phyloP scores from a whole-genome alignment of 2,888 invertebrate species.

The Caenorhabditis doughertyi region DNA sequence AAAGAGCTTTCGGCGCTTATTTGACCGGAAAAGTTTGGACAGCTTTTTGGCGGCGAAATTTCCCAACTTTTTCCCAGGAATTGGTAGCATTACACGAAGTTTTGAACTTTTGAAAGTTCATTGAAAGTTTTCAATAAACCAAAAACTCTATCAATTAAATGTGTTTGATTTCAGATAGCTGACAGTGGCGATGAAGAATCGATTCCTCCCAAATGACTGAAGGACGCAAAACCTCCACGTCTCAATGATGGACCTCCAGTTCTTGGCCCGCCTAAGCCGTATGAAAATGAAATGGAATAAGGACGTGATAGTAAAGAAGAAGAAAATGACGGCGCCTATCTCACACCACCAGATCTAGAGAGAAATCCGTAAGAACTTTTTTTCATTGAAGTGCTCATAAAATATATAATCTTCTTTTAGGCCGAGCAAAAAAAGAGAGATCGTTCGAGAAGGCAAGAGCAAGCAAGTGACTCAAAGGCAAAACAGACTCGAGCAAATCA shows the following conservation, averaged over 20 bases:
- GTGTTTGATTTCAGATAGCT: neutral
- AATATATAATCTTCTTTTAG: neutral
- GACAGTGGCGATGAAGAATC: neutral
- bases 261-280: neutral
- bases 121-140: too few species aligned
- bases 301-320: neutral
- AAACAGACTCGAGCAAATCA: neutral
- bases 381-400: neutral
- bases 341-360: conserved; percentile 17
- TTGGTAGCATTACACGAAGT: too few species aligned
- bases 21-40: too few species aligned
- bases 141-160: too few species aligned
- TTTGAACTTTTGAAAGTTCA: too few species aligned
- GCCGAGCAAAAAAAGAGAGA: neutral
- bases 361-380: conserved; percentile 22
- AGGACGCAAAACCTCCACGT: neutral
- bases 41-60: too few species aligned
- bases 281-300: neutral
- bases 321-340: neutral
- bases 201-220: neutral
- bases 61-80: too few species aligned
- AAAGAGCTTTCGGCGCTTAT: too few species aligned
- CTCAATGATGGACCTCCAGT: conserved; percentile 17
- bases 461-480: neutral
- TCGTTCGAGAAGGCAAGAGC: neutral